Evolutionary conservation across 2,888 invertebrate genomes (phyloP).

Genomic region (Callimorpha dominula): DNA sequence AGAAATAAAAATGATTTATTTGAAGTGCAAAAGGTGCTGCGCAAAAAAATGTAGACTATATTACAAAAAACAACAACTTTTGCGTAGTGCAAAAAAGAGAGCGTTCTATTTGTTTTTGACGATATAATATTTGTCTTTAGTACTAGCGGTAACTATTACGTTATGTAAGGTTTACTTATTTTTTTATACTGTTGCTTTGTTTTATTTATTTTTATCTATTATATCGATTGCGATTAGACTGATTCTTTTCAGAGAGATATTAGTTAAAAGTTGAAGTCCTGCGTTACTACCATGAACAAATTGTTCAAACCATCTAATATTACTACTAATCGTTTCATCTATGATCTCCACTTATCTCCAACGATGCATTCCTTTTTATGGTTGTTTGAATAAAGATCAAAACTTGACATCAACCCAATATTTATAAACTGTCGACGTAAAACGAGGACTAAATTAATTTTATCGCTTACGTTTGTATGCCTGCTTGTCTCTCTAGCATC

Average conservation of each 20-base stretch:
- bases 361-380: no score
- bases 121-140: neutral
- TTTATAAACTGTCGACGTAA: neutral
- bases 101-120: neutral
- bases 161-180: neutral
- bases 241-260: neutral
- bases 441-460: neutral
- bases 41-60: neutral
- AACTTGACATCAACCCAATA: neutral
- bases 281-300: no score
- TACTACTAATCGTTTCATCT: neutral
- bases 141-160: neutral
- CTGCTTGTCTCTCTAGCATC: neutral
- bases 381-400: neutral
- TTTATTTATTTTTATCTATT: neutral
- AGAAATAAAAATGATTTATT: no score
- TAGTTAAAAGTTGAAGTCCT: neutral
- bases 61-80: neutral
- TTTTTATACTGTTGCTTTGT: neutral
- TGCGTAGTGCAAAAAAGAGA: neutral
- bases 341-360: neutral
- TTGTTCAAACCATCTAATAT: no score
- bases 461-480: neutral
- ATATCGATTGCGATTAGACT: no score
- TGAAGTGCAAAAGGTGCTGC: slow-evolving; percentile 3